Base-by-base conservation (phyloP, 1,140 invertebrate genomes). In the Campoletis sonorensis region DNA sequence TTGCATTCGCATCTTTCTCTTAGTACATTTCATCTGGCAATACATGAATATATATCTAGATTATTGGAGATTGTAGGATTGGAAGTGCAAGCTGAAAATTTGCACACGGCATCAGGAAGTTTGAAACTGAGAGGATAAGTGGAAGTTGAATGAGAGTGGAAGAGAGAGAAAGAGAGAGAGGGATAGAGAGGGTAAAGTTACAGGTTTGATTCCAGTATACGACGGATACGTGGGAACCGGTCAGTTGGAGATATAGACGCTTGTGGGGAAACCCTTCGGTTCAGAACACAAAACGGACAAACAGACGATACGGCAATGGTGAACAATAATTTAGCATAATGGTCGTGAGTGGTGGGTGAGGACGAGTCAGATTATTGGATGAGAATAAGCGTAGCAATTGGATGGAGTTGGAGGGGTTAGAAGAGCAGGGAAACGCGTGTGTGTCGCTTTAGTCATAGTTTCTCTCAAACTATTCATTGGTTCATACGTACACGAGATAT, bases 311-410 rank as follows among this genome's bases (percentile, higher is more conserved):
- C 77, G 49, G 77, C 77, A 70, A 68, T 79, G 51, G 83, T 81
- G 81, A 82, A 81, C 82, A 79, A 83, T 83, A 85, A 85, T 83
- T 85, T 83, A 83, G 84, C 84, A 85, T 85, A 83, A 85, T 83
- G 80, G 81, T 85, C 58, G 37, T 61, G 37, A 33, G 30, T 49
- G 76, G 33, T 27, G 61, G 61, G n/a, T 64, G 61, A 64, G 61
- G 61, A 26, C 21, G 61, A 64, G 61, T 64, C n/a, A 77, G 73
- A 49, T 58, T 21, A 70, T 70, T 70, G 67, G 30, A 33, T 18
- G 67, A 70, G 67, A 70, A 70, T 70, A 70, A 70, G 30, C 67
- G 67, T n/a, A 71, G 51, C 45, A 45, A 54, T n/a, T 3, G 51
- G 79, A 37, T 26, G 33, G 23, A 68, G 64, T 27, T 15, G 37